Evolutionary conservation across 2,888 invertebrate species (phyloP), one percentile per base, ranked within the genome.

Genomic region (Anoncus sp.): DNA sequence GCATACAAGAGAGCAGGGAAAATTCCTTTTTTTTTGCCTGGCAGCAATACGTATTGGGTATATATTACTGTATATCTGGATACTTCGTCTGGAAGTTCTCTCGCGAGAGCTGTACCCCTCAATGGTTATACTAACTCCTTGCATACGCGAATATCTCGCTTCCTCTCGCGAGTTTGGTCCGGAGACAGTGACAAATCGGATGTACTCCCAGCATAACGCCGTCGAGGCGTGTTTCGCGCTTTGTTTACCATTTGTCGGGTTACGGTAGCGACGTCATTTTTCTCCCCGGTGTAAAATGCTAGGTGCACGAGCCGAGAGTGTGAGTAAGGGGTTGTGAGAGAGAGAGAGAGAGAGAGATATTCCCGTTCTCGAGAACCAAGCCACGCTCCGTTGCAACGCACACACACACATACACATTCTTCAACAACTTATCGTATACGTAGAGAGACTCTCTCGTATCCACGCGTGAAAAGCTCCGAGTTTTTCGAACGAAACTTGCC

Each of bases 181-280:
- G 43, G 80, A 81, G 77, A 85, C 83, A 82, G 80, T 80, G 81
- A 81, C 77, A 81, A 81, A 81, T 81, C 79, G 81, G 79, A 81
- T 79, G 77, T 73, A 81, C 81, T 81, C 79, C 79, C 81, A 70
- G 77, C 69, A 79, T n/a, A n/a, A 77, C 79, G 81, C 81, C 75
- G 74, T 79, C 76, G 76, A 80, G 86, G 82, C 87, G 85, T 87
- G 87, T 87, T 87, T 88, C 85, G 85, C 84, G 85, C 86, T 87
- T 87, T 87, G 86, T 87, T 88, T 88, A 84, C 87, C 86, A 86
- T 87, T 88, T 85, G 86, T 87, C 87, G 83, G 81, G 85, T 87
- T 86, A 88, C 85, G 85, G 85, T 83, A 87, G 85, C 82, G 74
- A 84, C 82, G 82, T 80, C 76, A 82, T 83, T 80, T 82, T 80